Evolutionary conservation across 2,888 invertebrate species (phyloP).

Genomic region (Microplitis manilae): DNA sequence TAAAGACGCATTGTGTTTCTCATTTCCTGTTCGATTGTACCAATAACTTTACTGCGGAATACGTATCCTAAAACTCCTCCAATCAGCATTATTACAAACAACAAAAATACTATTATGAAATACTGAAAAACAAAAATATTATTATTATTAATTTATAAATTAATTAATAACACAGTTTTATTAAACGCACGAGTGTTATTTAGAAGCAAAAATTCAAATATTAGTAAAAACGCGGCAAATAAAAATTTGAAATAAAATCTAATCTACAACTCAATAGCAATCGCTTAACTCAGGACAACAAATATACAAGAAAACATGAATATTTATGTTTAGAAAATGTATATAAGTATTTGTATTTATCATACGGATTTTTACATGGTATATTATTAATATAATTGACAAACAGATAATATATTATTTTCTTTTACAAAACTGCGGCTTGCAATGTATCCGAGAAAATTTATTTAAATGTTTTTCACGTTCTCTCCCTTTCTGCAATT

Average conservation of each 20-base stretch:
- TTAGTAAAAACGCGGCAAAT: no score
- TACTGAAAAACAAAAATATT: slow-evolving; percentile 77
- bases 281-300: no score
- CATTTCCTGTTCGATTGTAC: slow-evolving; percentile 85
- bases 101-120: slow-evolving; percentile 88
- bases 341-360: not conserved
- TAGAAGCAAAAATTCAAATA: no score
- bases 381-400: slow-evolving; percentile 13
- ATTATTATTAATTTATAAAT: not conserved
- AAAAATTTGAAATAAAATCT: no score
- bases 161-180: not conserved
- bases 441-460: slow-evolving; percentile 34
- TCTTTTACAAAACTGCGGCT: slow-evolving; percentile 17
- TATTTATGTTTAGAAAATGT: no score
- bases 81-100: slow-evolving; percentile 91
- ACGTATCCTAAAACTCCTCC: slow-evolving; percentile 93
- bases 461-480: slow-evolving; percentile 34
- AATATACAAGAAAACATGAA: no score
- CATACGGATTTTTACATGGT: not conserved
- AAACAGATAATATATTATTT: slow-evolving; percentile 11
- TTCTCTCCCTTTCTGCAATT: slow-evolving; percentile 36
- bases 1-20: slow-evolving; percentile 83
- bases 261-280: no score
- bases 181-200: no score
- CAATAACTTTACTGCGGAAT: slow-evolving; percentile 87